A percentile compares a stretch with the other conserved stretches of the same genome.
phyloP scores from a whole-genome alignment of 2,113 vertebrate genomes.

The Galbula dea region DNA sequence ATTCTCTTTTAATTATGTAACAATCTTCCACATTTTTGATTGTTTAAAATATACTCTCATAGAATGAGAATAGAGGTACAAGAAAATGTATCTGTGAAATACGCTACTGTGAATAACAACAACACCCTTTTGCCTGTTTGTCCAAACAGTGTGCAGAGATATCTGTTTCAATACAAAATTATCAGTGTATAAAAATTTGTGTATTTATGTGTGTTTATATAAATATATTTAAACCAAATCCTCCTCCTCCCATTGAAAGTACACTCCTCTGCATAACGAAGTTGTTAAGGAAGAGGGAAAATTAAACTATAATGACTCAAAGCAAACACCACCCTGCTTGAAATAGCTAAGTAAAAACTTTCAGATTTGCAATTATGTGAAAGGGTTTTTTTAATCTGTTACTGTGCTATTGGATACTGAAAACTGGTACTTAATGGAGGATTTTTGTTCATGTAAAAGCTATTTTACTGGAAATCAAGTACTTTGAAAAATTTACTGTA shows the following conservation, averaged over 20 bases:
- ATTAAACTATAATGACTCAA: background rate
- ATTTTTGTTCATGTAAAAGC: background rate
- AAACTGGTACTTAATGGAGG: background rate
- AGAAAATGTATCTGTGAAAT: background rate
- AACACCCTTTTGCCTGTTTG: background rate
- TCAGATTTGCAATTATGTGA: background rate
- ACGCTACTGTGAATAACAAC: background rate
- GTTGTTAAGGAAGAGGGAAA: background rate
- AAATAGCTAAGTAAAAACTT: background rate
- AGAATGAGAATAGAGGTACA: background rate
- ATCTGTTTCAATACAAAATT: background rate
- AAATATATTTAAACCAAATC: background rate
- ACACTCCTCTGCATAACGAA: background rate
- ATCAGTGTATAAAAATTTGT: background rate
- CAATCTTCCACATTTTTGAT: background rate
- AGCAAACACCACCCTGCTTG: background rate
- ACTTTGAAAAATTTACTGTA: background rate
- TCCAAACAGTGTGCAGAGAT: background rate
- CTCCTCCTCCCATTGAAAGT: background rate
- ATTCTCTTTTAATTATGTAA: background rate
- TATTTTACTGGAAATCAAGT: background rate
- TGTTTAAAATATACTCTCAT: background rate
- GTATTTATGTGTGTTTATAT: accelerated
- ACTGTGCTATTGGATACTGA: background rate
- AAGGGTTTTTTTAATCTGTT: background rate